Evolutionary conservation across 2,888 invertebrate species (phyloP), one percentile per base, ranked within the genome.

Genomic region (Eupithecia subfuscata): DNA sequence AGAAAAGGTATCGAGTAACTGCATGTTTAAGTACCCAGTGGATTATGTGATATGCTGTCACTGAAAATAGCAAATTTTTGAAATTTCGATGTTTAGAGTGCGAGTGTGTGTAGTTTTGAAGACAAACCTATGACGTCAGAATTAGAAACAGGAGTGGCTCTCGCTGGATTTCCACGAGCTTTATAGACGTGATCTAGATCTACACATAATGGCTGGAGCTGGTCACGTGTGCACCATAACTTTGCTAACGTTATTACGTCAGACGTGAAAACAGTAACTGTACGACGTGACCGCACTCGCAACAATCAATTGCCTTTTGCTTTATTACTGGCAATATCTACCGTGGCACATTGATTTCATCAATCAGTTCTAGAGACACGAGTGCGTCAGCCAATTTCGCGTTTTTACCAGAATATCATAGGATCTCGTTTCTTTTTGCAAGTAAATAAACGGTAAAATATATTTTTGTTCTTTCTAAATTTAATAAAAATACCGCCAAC

Each of bases 201-300:
- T 72, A 68, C 77, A 63, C 72, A 73, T 74, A 74, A 74, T 73
- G 64, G 84, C 84, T 86, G 85, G 88, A 90, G 89, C 89, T 84
- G 85, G 91, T 91, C 94, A 94, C 93, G 94, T 92, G 83, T 89
- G 83, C 87, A 90, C 88, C 92, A 92, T 94, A 94, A 94, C 91
- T 94, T 93, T 90, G 89, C 89, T 93, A 92, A 92, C 92, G 91
- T 92, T 92, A 93, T 94, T 93, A 94, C 92, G 89, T 93, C 90
- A 92, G 92, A 91, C 92, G 92, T 92, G 93, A 93, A 94, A 94
- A 94, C 92, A 93, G 93, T 93, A 92, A 94, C 93, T 91, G 92
- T 89, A 89, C 90, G 87, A 94, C 94, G 94, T 94, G 94, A 93
- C 91, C 92, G 90, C 92, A 93, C 92, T 94, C 89, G 88, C 89